Percentiles rank a stretch among this genome's conserved stretches.
phyloP scores from a whole-genome alignment of 2,113 vertebrate genomes.

The Brachypteracias leptosomus region DNA sequence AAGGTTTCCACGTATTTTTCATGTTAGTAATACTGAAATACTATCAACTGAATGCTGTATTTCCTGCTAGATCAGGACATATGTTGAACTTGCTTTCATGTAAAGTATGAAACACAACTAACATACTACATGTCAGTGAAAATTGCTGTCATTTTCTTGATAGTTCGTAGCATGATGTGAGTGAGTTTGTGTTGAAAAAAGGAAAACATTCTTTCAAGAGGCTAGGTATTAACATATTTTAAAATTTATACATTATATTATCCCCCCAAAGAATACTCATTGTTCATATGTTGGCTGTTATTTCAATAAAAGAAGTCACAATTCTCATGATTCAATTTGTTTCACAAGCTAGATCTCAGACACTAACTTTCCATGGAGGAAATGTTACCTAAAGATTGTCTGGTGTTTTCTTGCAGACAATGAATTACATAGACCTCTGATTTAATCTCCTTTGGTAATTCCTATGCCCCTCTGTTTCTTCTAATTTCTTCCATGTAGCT shows the following conservation, averaged over 20 bases:
- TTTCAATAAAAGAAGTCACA: neutral
- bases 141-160: neutral
- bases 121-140: neutral
- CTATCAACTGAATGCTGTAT: neutral
- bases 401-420: neutral
- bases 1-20: neutral
- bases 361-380: neutral
- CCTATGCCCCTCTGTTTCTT: neutral
- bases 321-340: neutral
- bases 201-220: neutral
- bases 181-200: neutral
- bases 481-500: neutral
- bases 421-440: neutral
- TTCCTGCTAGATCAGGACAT: neutral
- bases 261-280: neutral
- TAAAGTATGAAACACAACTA: neutral
- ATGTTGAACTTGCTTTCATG: neutral
- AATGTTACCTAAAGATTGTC: neutral
- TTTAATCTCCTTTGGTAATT: neutral
- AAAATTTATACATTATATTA: neutral
- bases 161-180: fast-evolving
- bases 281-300: neutral
- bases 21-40: neutral
- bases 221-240: neutral
- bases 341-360: neutral